Evolutionary conservation across 2,113 vertebrate genomes (phyloP).

Genomic region (Anas platyrhynchos): DNA sequence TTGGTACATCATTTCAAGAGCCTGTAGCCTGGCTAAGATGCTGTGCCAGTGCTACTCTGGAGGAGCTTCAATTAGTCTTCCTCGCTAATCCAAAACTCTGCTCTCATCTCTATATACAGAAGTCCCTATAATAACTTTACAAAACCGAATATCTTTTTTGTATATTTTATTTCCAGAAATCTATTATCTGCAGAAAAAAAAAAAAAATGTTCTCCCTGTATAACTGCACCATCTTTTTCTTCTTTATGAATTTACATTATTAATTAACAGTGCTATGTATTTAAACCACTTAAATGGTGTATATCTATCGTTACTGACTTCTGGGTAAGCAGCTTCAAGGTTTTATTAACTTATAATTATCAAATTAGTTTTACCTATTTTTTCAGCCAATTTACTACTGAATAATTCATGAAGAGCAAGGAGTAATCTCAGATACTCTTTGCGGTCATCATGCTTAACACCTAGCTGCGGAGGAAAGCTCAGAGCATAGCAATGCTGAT

Average conservation of each 20-base stretch:
- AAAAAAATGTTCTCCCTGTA: background rate
- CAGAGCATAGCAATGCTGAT: rapidly evolving
- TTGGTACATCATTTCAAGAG: rapidly evolving
- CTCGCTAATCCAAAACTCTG: background rate
- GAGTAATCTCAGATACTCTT: background rate
- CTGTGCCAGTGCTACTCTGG: background rate
- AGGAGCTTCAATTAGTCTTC: background rate
- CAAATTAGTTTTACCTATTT: conserved; percentile 21
- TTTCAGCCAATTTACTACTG: background rate
- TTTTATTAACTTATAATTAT: conserved; percentile 50
- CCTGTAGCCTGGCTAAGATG: rapidly evolving
- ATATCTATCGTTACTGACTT: background rate
- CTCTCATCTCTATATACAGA: background rate
- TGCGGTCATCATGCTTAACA: no score
- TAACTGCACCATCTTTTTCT: background rate
- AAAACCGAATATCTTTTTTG: background rate
- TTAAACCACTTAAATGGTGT: conserved; percentile 11
- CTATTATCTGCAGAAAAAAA: background rate
- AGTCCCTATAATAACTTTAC: background rate
- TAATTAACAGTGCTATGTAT: conserved; percentile 9
- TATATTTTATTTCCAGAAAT: background rate
- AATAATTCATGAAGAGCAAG: background rate
- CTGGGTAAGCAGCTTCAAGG: background rate
- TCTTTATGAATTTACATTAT: background rate
- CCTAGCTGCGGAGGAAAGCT: no score